phyloP scores from a whole-genome alignment of 2,888 invertebrate genomes.

The Drosophila pseudotalamancana region DNA sequence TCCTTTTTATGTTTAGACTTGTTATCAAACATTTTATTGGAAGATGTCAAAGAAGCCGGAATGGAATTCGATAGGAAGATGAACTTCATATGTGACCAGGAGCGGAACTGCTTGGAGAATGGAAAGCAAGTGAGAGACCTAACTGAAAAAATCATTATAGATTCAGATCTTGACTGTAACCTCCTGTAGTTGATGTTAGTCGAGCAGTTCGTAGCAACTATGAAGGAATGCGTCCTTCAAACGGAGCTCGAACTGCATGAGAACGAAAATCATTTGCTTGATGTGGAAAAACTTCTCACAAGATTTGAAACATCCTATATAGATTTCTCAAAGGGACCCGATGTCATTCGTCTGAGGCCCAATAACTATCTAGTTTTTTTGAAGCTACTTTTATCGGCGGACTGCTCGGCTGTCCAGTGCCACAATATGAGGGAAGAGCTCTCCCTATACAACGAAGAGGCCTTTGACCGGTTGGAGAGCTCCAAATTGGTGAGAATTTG shows the following conservation, averaged over 20 bases:
- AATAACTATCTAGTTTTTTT: constrained; percentile 34
- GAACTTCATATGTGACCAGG: constrained; percentile 46
- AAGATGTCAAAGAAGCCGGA: constrained; percentile 50
- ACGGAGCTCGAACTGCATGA: constrained; percentile 52
- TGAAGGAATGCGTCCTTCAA: constrained; percentile 25
- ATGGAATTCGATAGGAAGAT: constrained; percentile 52
- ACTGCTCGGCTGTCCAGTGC: constrained; percentile 34
- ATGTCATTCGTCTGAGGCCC: background rate
- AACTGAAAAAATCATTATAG: background rate
- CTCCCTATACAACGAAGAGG: constrained; percentile 22
- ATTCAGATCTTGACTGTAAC: background rate
- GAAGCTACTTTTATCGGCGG: constrained; percentile 37
- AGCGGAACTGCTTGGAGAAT: constrained; percentile 32
- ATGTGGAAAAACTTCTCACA: constrained; percentile 24
- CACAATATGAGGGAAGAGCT: constrained; percentile 36
- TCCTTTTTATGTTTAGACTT: constrained; percentile 58
- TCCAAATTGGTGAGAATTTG: constrained; percentile 30
- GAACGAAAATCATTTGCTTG: constrained; percentile 21
- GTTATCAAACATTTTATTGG: constrained; percentile 42
- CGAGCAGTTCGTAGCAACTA: constrained; percentile 23
- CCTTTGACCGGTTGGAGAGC: background rate
- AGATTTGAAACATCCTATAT: constrained; percentile 10
- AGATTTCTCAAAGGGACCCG: background rate
- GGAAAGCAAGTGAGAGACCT: constrained; percentile 30
- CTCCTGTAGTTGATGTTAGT: constrained; percentile 27